These are phyloP conservation scores for Thymelicus lineola DNA, from an alignment of 2,888 invertebrate genomes.

Conservation along the genomic window DNA sequence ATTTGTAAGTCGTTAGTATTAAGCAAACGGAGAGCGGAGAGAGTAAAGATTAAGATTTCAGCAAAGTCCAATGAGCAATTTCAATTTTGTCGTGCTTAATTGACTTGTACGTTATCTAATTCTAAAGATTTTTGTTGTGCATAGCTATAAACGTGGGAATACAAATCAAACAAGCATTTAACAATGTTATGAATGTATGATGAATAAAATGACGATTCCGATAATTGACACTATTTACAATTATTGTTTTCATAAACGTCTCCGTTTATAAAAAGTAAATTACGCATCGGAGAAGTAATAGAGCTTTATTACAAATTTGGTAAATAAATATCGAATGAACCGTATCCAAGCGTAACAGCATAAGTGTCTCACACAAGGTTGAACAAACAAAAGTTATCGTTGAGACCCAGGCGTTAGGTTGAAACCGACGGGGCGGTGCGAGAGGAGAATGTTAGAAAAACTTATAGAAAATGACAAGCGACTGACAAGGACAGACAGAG, in stretches of 20 bases:
- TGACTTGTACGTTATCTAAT: slow-evolving; percentile 36
- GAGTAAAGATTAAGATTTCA: slow-evolving; percentile 75
- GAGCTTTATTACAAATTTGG: slow-evolving; percentile 68
- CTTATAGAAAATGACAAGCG: slow-evolving; percentile 85
- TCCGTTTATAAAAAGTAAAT: slow-evolving; percentile 12
- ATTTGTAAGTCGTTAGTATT: slow-evolving; percentile 83
- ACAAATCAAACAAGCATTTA: not conserved
- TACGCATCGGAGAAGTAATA: slow-evolving; percentile 65
- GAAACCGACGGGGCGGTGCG: slow-evolving; percentile 75
- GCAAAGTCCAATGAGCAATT: slow-evolving; percentile 47
- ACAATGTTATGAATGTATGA: not conserved
- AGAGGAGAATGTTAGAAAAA: slow-evolving; percentile 82
- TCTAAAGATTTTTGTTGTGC: slow-evolving; percentile 22
- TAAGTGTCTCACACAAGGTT: slow-evolving; percentile 80
- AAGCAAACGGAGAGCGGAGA: slow-evolving; percentile 59
- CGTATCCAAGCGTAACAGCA: slow-evolving; percentile 74
- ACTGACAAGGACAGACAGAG: slow-evolving; percentile 74
- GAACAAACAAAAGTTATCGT: slow-evolving; percentile 79
- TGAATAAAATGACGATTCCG: not conserved
- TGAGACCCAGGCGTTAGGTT: slow-evolving; percentile 73
- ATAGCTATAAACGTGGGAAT: slow-evolving; percentile 4
- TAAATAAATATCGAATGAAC: slow-evolving; percentile 66
- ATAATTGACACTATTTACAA: slow-evolving; percentile 4
- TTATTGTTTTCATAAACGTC: not conserved
- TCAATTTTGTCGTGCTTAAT: slow-evolving; percentile 43